A percentile compares a stretch with the other conserved stretches of the same genome.
Conservation (phyloP, 2,113 vertebrate genomes). For the Plectropomus leopardus region DNA sequence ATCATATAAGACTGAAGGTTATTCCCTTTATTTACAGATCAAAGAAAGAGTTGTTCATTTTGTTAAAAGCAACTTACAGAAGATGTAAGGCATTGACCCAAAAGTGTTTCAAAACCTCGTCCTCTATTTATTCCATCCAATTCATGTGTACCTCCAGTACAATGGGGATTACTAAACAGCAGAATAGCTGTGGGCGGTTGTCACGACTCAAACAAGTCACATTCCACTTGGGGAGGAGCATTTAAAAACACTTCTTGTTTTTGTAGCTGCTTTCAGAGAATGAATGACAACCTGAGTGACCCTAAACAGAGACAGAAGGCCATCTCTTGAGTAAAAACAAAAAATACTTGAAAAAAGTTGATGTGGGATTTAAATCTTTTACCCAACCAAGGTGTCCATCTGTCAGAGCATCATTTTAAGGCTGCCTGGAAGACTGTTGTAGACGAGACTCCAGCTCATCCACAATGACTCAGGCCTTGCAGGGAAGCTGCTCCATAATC, state of each 20-base stretch:
- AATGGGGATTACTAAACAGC: conserved; percentile 9
- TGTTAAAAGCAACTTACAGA: not conserved
- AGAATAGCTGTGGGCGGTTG: conserved; percentile 28
- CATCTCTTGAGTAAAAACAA: not conserved
- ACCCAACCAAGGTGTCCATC: not conserved
- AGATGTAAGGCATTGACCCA: not conserved
- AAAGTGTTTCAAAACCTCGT: not conserved
- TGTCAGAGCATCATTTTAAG: conserved; percentile 35
- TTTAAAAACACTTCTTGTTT: conserved; percentile 24
- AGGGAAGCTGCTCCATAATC: conserved; percentile 37
- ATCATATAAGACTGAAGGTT: not conserved
- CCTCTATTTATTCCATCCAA: not conserved
- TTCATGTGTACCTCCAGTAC: not conserved
- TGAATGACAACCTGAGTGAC: conserved; percentile 15
- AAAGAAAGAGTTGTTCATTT: not conserved
- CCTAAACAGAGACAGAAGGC: conserved; percentile 14
- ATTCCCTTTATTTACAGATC: not conserved
- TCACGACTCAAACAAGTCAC: conserved; percentile 26
- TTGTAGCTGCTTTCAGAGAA: conserved; percentile 16
- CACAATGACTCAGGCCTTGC: conserved; percentile 20
- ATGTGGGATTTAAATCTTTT: conserved; percentile 27
- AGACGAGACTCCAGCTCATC: conserved; percentile 38
- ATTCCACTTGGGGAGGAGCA: conserved; percentile 8
- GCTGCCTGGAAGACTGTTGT: conserved; percentile 5
- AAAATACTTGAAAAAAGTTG: not conserved